Evolutionary conservation across 2,113 vertebrate genomes (phyloP).

Genomic region (western clawed frog (Xenopus tropicalis)): UCB_Xtro_10.0 CM004443.2:46351001-46351500

Average conservation of each 20-base stretch:
- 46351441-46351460: background rate
- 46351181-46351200: conserved; percentile 23
- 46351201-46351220: conserved; percentile 41
- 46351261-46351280: conserved; percentile 42
- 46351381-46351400: conserved; percentile 37
- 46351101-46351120: background rate
- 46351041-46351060: no score
- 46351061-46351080: no score
- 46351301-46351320: conserved; percentile 54
- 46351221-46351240: conserved; percentile 48
- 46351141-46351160: conserved; percentile 9
- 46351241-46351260: conserved; percentile 49
- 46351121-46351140: conserved; percentile 23
- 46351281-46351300: conserved; percentile 41
- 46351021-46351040: no score
- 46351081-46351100: background rate
- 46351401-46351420: conserved; percentile 39
- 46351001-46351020: no score
- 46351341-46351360: conserved; percentile 44
- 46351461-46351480: background rate
- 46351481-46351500: background rate
- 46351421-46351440: conserved; percentile 2
- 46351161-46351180: conserved; percentile 36
- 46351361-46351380: conserved; percentile 46
- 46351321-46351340: conserved; percentile 46